Evolutionary conservation across 2,113 vertebrate species (phyloP).

Genomic region (Propithecus coquereli): DNA sequence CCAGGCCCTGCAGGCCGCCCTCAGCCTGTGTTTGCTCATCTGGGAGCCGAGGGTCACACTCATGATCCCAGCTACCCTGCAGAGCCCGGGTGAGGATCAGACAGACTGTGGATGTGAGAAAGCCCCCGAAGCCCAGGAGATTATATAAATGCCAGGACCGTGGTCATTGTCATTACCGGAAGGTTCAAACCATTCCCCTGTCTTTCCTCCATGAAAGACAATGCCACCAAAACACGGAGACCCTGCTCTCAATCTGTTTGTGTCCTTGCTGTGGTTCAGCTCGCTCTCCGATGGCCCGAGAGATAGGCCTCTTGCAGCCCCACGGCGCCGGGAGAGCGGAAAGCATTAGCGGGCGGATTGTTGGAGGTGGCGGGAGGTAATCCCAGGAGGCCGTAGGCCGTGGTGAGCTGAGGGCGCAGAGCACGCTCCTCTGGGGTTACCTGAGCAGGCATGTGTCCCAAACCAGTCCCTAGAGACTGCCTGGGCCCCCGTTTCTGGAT

Average conservation of each 20-base stretch:
- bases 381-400: constrained; percentile 57
- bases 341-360: background rate
- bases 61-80: too few relatives aligned
- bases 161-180: background rate
- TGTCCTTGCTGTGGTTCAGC: background rate
- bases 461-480: constrained; percentile 17
- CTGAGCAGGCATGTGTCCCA: constrained; percentile 54
- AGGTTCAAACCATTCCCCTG: background rate
- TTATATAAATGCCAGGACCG: rapidly evolving
- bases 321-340: rapidly evolving
- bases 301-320: background rate
- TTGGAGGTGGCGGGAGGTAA: constrained; percentile 63
- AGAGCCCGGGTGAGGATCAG: background rate
- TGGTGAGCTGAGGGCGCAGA: constrained; percentile 57
- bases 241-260: background rate
- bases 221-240: background rate
- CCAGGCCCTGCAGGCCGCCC: background rate
- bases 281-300: background rate
- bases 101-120: background rate
- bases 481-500: constrained; percentile 27
- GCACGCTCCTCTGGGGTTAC: constrained; percentile 56
- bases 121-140: background rate
- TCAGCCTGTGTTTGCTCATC: background rate
- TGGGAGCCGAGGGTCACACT: too few relatives aligned
- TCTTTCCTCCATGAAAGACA: background rate